Evolutionary conservation across 1,140 invertebrate genomes (phyloP), one percentile per base, ranked within the genome.

Genomic region (Anoplophora glabripennis): DNA sequence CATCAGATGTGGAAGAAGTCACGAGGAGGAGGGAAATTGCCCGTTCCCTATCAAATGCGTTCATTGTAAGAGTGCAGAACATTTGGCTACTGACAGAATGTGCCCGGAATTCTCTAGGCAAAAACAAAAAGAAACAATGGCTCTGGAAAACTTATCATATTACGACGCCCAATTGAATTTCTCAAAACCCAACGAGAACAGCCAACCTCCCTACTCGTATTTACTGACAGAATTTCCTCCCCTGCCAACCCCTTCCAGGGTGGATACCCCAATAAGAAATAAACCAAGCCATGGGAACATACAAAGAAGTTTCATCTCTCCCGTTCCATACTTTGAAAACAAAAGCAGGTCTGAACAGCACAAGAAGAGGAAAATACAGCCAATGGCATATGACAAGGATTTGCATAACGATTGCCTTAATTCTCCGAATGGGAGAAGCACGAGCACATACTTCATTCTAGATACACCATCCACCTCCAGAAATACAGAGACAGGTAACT

Each of bases 101-200:
- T 62, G 60, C 38, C 28, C 18, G 15, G 60, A 62, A 53, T 57
- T 46, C 18, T 14, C 11, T 10, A n/a, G 60, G 17, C 60, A 62
- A 49, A 42, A n/a, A 36, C 34, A 21, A 4, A 62, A 56, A 14
- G 15, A 38, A 37, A 28, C 47, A n/a, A 62, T 62, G 60, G 53
- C 53, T 10, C 14, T 40, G 1, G 15, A 62, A 12, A 41, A 57
- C 12, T 9, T n/a, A n/a, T 62, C 1, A 52, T 54, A 7, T 52
- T 45, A 21, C 58, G 21, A 47, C 54, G 58, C 15, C 54, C 53
- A 7, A 21, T 15, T 28, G 4, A n/a, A n/a, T 21, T 7, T 10
- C 18, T 0, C 18, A 15, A 15, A 12, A 12, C 10, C 44, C 44
- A 12, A 4, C 18, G 5, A 45, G 12, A 15, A 45, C 12, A 10